A percentile compares a stretch with the other conserved stretches of the same genome.
Evolutionary conservation across 2,797 vertebrate species (phyloP).

Genomic region (Alca torda): DNA sequence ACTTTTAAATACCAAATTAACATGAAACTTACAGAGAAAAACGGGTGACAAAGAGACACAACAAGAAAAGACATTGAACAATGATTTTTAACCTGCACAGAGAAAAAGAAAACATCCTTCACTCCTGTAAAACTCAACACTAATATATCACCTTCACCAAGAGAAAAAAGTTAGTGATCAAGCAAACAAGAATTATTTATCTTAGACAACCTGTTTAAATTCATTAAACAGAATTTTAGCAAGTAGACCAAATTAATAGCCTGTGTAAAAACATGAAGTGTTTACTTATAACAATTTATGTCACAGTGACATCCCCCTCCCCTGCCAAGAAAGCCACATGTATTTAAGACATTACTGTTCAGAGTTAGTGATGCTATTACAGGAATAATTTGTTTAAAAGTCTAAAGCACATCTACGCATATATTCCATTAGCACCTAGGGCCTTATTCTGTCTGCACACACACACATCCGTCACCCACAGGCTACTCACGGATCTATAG

Average conservation of each 20-base stretch:
- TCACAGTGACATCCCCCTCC: not conserved
- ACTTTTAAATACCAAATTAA: not conserved
- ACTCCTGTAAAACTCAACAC: not conserved
- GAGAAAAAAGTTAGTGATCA: not conserved
- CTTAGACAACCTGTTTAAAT: not conserved
- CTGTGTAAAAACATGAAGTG: not conserved
- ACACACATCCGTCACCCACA: not conserved
- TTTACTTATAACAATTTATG: not conserved
- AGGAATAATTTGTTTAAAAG: not conserved
- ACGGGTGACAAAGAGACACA: not conserved
- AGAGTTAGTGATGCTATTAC: not conserved
- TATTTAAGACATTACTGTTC: not conserved
- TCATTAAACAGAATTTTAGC: not conserved
- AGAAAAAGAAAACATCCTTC: not conserved
- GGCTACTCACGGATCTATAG: not conserved
- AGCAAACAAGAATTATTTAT: not conserved
- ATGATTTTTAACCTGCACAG: not conserved
- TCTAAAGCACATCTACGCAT: not conserved
- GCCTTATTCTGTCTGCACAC: not conserved
- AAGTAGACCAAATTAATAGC: not conserved
- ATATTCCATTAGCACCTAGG: not conserved
- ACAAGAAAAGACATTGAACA: not conserved
- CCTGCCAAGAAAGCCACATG: not conserved
- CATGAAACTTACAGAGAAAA: not conserved
- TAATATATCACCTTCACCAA: not conserved